Conservation (phyloP, 2,888 invertebrate species). For the Iphiclides podalirius region DNA sequence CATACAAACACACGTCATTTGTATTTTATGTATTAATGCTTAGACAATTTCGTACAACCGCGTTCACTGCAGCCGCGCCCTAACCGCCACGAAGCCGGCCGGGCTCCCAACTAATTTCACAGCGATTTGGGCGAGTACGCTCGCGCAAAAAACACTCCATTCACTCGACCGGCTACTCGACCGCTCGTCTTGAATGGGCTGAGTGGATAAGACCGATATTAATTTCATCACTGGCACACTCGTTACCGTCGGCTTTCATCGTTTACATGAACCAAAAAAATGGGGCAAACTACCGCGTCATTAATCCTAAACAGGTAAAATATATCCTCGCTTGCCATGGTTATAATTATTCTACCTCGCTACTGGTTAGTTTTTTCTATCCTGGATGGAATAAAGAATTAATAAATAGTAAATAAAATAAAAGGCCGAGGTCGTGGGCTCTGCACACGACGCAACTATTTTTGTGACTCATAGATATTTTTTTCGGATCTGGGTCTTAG, state of each 20-base stretch:
- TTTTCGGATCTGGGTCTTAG: too few species aligned
- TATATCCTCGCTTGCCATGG: too few species aligned
- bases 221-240: conserved; percentile 1
- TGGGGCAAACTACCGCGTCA: not conserved
- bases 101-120: conserved; percentile 68
- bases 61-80: conserved; percentile 38
- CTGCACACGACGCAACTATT: too few species aligned
- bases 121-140: conserved; percentile 75
- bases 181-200: conserved; percentile 13
- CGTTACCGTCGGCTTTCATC: not conserved
- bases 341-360: too few species aligned
- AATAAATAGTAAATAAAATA: too few species aligned
- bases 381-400: too few species aligned
- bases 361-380: too few species aligned
- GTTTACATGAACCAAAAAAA: not conserved
- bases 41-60: conserved; percentile 20
- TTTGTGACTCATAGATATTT: too few species aligned
- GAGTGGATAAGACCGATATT: not conserved
- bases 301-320: too few species aligned
- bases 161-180: conserved; percentile 51
- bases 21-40: too few species aligned
- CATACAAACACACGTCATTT: too few species aligned
- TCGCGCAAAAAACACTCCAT: conserved; percentile 64
- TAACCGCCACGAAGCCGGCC: conserved; percentile 37
- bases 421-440: too few species aligned